Evolutionary conservation across 2,113 vertebrate species (phyloP).

Genomic region (Miniopterus natalensis): DNA sequence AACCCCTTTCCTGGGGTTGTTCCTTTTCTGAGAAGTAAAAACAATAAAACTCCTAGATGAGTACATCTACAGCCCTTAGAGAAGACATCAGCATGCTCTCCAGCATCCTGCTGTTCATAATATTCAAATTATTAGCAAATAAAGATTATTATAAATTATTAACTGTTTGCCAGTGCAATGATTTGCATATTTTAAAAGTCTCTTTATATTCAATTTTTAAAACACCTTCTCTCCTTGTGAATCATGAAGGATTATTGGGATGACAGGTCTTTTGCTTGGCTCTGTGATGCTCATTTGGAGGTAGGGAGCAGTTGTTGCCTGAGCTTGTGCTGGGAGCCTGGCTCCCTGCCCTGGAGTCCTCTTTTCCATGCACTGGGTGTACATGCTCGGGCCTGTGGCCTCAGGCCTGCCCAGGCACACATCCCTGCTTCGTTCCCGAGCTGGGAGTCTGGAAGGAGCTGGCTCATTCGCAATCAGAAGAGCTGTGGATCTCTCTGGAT

Average conservation of each 20-base stretch:
- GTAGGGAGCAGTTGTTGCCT: slow-evolving; percentile 19
- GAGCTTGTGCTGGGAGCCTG: slow-evolving; percentile 58
- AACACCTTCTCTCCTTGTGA: slow-evolving; percentile 59
- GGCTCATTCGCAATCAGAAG: background rate
- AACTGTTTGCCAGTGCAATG: slow-evolving; percentile 71
- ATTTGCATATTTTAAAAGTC: slow-evolving; percentile 73
- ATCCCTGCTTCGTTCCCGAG: background rate
- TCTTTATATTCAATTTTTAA: slow-evolving; percentile 57
- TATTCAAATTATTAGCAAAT: slow-evolving; percentile 81
- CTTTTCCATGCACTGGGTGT: background rate
- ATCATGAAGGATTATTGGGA: slow-evolving; percentile 56
- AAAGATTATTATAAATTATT: slow-evolving; percentile 81
- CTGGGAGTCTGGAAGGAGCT: slow-evolving; percentile 32
- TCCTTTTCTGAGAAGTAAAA: slow-evolving; percentile 41
- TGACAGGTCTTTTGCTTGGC: background rate
- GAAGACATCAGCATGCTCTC: slow-evolving; percentile 59
- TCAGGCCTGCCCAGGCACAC: slow-evolving; percentile 57
- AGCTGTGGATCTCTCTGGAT: background rate
- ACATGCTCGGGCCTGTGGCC: slow-evolving; percentile 56
- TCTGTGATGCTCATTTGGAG: background rate
- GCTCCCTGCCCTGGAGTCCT: background rate
- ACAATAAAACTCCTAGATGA: background rate
- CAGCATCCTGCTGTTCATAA: background rate
- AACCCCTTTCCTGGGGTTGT: background rate
- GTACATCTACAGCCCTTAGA: background rate